Evolutionary conservation across 2,113 vertebrate genomes (phyloP), one percentile per base, ranked within the genome.

Genomic region (Cryptomyrus ogoouensis): DNA sequence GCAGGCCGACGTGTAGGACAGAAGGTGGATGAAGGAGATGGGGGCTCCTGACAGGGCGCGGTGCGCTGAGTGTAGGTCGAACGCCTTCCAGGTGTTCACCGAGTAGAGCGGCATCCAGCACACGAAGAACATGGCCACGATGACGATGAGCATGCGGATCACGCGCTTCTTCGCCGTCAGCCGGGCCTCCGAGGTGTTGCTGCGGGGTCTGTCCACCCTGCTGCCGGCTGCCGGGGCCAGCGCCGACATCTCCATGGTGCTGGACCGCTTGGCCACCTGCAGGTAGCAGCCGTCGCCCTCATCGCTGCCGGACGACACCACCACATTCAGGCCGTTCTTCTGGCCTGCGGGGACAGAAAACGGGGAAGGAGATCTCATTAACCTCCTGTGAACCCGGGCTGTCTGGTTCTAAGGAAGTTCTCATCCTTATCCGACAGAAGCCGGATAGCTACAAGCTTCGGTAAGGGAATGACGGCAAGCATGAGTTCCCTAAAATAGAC

Each of bases 41-140:
- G 98, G 98, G 0, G 97, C 92, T 0, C 98, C 98, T 0, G 98
- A 96, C 24, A 99, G 97, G 0, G 96, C 95, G 0, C 94, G 93
- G 50, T 94, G 95, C 10, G 98, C 98, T 0, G 96, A 95, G 0
- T 17, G 24, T 0, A 95, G 92, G 4, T 97, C 95, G 0, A 99
- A 99, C 86, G 98, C 98, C 0, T 96, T 95, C 98, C 98, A 99
- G 0, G 97, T 98, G 95, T 99, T 99, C 94, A 94, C 98, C 0
- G 96, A 95, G 89, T 97, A 99, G 52, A 99, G 88, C 0, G 98
- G 98, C 97, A 99, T 95, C 98, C 98, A 99, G 92, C 98, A 99
- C 53, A 98, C 90, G 91, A 99, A 99, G 94, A 99, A 99, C 58
- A 97, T 94, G 87, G 95, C 95, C 83, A 99, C 98, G 0, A 99